A percentile compares a stretch with the other conserved stretches of the same genome.
Evolutionary conservation across 2,797 vertebrate species (phyloP).

Genomic region (Cyclopterus lumpus): DNA sequence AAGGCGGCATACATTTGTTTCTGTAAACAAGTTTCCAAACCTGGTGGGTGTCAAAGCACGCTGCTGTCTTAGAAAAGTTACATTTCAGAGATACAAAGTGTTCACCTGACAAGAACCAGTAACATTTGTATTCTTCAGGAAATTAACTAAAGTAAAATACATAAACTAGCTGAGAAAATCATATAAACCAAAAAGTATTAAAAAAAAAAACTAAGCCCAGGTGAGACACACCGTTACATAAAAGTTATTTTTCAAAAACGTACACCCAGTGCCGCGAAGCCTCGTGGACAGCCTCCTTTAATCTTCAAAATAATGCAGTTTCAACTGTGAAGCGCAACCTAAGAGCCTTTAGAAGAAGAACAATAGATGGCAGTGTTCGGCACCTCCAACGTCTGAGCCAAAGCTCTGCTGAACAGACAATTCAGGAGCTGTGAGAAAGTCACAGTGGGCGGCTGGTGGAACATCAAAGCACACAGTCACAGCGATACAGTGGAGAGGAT

Average conservation of each 20-base stretch:
- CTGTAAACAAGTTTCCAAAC: not conserved
- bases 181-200: slow-evolving; percentile 5
- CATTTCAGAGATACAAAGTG: not conserved
- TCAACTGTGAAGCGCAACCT: slow-evolving; percentile 49
- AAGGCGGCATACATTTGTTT: not conserved
- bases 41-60: not conserved
- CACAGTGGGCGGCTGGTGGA: slow-evolving; percentile 77
- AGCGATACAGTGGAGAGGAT: slow-evolving; percentile 71
- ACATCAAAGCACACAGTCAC: slow-evolving; percentile 76
- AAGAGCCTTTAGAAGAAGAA: slow-evolving; percentile 59
- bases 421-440: slow-evolving; percentile 64
- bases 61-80: slow-evolving; percentile 4
- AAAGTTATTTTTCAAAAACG: slow-evolving; percentile 33
- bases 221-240: slow-evolving; percentile 22
- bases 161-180: slow-evolving; percentile 5
- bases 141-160: not conserved
- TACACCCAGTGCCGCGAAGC: slow-evolving; percentile 24
- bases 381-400: slow-evolving; percentile 64
- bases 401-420: slow-evolving; percentile 67
- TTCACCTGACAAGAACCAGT: not conserved
- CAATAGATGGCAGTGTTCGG: slow-evolving; percentile 79
- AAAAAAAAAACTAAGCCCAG: not conserved
- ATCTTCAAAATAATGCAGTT: slow-evolving; percentile 63
- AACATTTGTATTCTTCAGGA: not conserved
- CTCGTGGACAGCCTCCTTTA: slow-evolving; percentile 47